Conservation (phyloP, 1,140 invertebrate genomes). For the Aplysia californica region DNA sequence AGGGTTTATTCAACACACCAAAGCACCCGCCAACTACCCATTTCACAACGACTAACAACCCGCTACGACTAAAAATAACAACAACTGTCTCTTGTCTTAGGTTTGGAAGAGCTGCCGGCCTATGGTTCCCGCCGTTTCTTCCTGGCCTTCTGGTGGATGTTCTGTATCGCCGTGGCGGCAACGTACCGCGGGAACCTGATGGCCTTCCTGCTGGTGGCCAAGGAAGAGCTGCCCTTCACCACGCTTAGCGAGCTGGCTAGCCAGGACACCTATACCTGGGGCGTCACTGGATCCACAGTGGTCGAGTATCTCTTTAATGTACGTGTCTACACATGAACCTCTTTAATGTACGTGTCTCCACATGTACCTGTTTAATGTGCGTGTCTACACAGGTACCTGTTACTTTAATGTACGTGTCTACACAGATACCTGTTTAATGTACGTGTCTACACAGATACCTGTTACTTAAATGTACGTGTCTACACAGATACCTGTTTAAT, state of each 20-base stretch:
- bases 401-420: too few species aligned
- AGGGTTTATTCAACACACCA: too few species aligned
- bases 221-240: slow-evolving; percentile 39
- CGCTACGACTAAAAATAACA: too few species aligned
- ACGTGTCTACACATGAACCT: not conserved
- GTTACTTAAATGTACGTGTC: too few species aligned
- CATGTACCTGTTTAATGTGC: not conserved
- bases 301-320: slow-evolving; percentile 30
- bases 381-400: too few species aligned
- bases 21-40: too few species aligned
- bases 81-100: too few species aligned
- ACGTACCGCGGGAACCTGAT: slow-evolving; percentile 51
- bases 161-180: slow-evolving; percentile 41
- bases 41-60: too few species aligned
- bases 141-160: slow-evolving; percentile 45
- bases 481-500: too few species aligned
- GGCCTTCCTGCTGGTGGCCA: slow-evolving; percentile 43
- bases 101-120: not conserved
- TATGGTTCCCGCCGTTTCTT: slow-evolving; percentile 16
- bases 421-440: too few species aligned
- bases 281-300: slow-evolving; percentile 29
- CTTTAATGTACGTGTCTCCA: not conserved
- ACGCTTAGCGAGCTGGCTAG: slow-evolving; percentile 37
- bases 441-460: too few species aligned
- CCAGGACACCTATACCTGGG: slow-evolving; percentile 39